Evolutionary conservation across 2,113 vertebrate species (phyloP).

Genomic region (Neofelis nebulosa): DNA sequence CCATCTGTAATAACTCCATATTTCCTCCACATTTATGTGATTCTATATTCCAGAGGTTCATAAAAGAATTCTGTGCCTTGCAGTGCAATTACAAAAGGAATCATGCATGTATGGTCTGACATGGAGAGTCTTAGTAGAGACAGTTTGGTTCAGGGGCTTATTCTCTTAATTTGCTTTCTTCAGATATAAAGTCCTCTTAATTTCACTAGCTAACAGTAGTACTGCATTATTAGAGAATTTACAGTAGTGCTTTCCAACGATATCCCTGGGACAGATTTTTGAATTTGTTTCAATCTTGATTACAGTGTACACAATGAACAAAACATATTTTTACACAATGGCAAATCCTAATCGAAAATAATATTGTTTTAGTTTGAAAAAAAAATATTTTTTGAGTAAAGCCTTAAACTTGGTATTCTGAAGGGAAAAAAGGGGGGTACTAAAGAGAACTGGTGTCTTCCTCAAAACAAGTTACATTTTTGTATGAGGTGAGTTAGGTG

Average conservation of each 20-base stretch:
- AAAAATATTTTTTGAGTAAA: conserved; percentile 40
- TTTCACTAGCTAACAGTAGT: neutral
- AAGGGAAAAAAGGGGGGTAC: neutral
- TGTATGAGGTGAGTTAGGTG: neutral
- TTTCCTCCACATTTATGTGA: neutral
- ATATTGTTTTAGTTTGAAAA: conserved; percentile 60
- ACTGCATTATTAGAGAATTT: conserved; percentile 51
- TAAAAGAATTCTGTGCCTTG: neutral
- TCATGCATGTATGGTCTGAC: neutral
- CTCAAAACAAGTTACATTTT: conserved; percentile 11
- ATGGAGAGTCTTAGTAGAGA: neutral
- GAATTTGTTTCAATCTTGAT: conserved; percentile 81
- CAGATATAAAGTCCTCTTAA: neutral
- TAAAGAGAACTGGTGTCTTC: neutral
- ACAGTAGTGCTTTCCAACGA: conserved; percentile 65
- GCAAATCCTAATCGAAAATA: conserved; percentile 70
- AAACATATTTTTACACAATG: conserved; percentile 76
- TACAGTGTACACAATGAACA: conserved; percentile 75
- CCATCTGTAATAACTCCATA: neutral
- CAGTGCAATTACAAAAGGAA: neutral
- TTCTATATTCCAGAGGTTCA: neutral
- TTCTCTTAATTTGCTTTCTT: conserved; percentile 45
- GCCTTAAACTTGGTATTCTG: neutral
- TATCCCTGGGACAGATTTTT: conserved; percentile 70
- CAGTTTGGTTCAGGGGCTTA: neutral